Percentiles rank a stretch among this genome's conserved stretches.
Evolutionary conservation across 2,113 vertebrate genomes (phyloP).

Genomic region (Pao palembangensis): DNA sequence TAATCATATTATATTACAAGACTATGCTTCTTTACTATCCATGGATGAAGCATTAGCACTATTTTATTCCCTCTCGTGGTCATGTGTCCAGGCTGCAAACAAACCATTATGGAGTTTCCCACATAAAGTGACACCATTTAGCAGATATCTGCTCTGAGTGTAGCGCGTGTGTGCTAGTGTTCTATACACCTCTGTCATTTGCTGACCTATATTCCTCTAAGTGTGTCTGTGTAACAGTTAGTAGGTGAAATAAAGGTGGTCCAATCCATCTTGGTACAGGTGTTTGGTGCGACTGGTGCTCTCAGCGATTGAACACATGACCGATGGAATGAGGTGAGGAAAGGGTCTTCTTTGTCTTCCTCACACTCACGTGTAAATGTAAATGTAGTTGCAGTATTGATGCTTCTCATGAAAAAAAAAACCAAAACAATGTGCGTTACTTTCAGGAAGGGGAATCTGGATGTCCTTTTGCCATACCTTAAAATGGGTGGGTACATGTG

Average conservation of each 20-base stretch:
- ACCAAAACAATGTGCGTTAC: background rate
- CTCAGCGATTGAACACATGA: slow-evolving; percentile 64
- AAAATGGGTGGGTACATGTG: slow-evolving; percentile 76
- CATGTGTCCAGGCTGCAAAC: background rate
- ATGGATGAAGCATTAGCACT: background rate
- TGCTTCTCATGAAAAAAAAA: background rate
- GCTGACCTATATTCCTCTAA: slow-evolving; percentile 67
- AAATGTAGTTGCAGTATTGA: background rate
- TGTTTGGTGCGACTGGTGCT: slow-evolving; percentile 83
- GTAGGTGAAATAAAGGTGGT: slow-evolving; percentile 69
- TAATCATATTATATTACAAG: too few species aligned
- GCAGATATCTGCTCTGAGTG: slow-evolving; percentile 19
- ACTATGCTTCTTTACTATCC: too few species aligned
- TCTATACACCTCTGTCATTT: slow-evolving; percentile 53
- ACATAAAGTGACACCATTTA: slow-evolving; percentile 7
- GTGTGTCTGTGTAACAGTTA: slow-evolving; percentile 65
- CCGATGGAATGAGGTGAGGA: slow-evolving; percentile 73
- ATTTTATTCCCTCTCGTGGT: background rate
- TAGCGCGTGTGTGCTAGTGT: slow-evolving; percentile 19
- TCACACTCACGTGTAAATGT: background rate
- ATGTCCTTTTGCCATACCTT: slow-evolving; percentile 75
- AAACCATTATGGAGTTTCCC: slow-evolving; percentile 11
- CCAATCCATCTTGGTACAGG: slow-evolving; percentile 68
- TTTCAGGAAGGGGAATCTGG: slow-evolving; percentile 70
- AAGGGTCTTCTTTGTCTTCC: background rate